These are phyloP conservation scores for Augochlora pura DNA, from an alignment of 1,140 invertebrate species.

Conservation along the genomic window DNA sequence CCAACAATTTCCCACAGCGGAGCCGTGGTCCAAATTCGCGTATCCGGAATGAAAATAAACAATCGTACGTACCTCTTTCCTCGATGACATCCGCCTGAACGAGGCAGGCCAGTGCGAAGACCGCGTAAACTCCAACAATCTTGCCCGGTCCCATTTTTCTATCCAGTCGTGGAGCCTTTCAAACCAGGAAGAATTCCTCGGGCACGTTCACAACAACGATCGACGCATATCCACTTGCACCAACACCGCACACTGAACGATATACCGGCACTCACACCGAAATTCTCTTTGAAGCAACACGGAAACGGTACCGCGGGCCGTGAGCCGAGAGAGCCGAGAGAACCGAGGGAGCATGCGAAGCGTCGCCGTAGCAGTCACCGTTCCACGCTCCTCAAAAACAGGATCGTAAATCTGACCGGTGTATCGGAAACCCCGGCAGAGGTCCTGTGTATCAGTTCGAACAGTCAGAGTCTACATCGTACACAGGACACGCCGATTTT, in stretches of 20 bases:
- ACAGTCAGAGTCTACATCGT: conserved; percentile 32
- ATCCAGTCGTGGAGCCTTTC: conserved; percentile 52
- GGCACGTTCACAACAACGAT: conserved; percentile 65
- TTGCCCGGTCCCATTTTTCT: conserved; percentile 68
- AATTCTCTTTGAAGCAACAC: conserved; percentile 3
- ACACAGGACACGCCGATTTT: not conserved
- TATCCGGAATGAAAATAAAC: no score
- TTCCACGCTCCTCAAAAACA: conserved; percentile 3
- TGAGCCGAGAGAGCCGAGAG: no score
- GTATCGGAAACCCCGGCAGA: not conserved
- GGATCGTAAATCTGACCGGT: conserved; percentile 2
- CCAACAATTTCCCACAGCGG: no score
- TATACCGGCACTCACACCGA: conserved; percentile 24
- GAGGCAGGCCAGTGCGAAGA: conserved; percentile 62
- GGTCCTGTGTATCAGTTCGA: not conserved
- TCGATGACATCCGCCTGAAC: conserved; percentile 71
- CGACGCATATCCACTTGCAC: conserved; percentile 71
- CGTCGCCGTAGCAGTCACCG: not conserved
- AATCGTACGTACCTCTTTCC: conserved; percentile 73
- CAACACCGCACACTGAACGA: conserved; percentile 54
- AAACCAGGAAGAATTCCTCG: conserved; percentile 59
- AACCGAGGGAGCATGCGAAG: not conserved
- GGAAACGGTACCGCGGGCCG: not conserved
- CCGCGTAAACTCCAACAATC: conserved; percentile 63
- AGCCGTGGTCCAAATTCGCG: no score